Evolutionary conservation across 2,888 invertebrate genomes (phyloP).

Genomic region (Chymomyza caudatula): DNA sequence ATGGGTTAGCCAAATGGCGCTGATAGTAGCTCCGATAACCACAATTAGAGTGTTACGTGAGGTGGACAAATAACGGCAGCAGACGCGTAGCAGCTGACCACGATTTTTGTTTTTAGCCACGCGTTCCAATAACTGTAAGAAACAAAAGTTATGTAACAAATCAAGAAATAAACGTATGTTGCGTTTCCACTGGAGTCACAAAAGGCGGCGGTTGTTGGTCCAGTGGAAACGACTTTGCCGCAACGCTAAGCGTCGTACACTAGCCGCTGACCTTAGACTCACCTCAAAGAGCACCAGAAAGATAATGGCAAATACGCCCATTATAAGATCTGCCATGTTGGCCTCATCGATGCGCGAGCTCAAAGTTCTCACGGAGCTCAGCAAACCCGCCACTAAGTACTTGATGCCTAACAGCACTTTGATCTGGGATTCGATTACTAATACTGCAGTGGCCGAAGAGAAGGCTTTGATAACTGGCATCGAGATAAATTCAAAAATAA

Average conservation of each 20-base stretch:
- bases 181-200: no score
- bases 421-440: constrained; percentile 87
- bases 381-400: constrained; percentile 84
- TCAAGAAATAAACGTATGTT: no score
- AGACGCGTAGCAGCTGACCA: constrained; percentile 78
- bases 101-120: constrained; percentile 74
- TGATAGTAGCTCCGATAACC: constrained; percentile 81
- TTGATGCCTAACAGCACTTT: constrained; percentile 87
- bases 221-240: no score
- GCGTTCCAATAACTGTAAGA: constrained; percentile 82
- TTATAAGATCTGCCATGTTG: constrained; percentile 82
- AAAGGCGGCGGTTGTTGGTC: no score
- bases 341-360: constrained; percentile 79
- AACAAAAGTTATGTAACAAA: no score
- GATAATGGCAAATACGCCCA: constrained; percentile 84
- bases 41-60: constrained; percentile 89
- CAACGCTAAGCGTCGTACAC: background rate
- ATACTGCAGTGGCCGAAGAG: constrained; percentile 89
- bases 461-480: constrained; percentile 92
- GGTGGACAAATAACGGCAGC: constrained; percentile 85
- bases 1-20: constrained; percentile 79
- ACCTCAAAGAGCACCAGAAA: constrained; percentile 85
- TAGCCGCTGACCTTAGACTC: constrained; percentile 27
- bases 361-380: constrained; percentile 81
- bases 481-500: constrained; percentile 91